Conservation (phyloP, 2,888 invertebrate species). For the Chironomus tentans region DNA sequence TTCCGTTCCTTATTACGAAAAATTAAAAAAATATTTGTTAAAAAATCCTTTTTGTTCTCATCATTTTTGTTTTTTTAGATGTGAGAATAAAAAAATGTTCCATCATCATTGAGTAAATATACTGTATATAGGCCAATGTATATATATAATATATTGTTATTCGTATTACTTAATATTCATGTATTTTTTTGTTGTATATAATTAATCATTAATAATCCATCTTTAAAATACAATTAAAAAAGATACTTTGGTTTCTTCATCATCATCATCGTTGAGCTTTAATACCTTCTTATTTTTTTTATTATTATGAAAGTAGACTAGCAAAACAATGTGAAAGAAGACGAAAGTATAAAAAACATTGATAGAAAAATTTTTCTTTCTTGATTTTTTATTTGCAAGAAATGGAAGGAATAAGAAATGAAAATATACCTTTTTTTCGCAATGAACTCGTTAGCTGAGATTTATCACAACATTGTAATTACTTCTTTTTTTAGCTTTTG, state of each 20-base stretch:
- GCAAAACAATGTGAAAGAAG: background rate
- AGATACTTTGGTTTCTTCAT: background rate
- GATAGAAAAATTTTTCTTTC: background rate
- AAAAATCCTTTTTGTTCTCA: too few relatives aligned
- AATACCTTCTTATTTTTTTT: background rate
- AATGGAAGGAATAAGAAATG: too few relatives aligned
- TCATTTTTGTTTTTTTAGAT: too few relatives aligned
- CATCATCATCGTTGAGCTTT: background rate
- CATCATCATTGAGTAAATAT: too few relatives aligned
- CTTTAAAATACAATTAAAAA: slow-evolving; percentile 20
- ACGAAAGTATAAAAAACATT: background rate
- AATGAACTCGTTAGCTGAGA: too few relatives aligned
- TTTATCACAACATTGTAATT: too few relatives aligned
- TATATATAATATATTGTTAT: slow-evolving; percentile 1
- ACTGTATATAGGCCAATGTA: slow-evolving; percentile 22
- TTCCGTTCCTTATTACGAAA: too few relatives aligned
- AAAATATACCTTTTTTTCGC: too few relatives aligned
- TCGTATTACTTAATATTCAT: background rate
- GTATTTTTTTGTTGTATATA: background rate
- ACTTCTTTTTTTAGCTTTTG: too few relatives aligned
- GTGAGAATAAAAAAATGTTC: too few relatives aligned
- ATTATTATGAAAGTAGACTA: background rate
- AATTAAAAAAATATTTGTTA: too few relatives aligned
- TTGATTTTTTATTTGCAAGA: too few relatives aligned
- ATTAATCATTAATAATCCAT: background rate